phyloP scores from a whole-genome alignment of 2,797 vertebrate species.

The Sebastes nivosus region DNA sequence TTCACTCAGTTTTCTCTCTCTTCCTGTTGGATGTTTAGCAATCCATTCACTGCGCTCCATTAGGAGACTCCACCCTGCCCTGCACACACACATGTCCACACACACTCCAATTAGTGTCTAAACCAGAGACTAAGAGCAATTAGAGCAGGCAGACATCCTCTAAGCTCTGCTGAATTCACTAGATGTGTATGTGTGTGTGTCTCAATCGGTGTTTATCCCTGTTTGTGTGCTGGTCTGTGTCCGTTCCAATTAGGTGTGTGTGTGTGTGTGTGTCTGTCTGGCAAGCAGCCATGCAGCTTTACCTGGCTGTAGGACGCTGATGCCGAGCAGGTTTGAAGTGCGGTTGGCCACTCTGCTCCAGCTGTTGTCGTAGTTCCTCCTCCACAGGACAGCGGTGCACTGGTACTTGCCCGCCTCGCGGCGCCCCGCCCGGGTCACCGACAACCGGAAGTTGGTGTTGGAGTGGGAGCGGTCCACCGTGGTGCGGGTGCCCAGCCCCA shows the following conservation, averaged over 20 bases:
- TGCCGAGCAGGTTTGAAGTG: conserved; percentile 95
- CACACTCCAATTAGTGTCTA: conserved; percentile 72
- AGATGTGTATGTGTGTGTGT: conserved; percentile 14
- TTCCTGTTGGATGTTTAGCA: conserved; percentile 73
- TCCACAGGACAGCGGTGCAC: conserved; percentile 92
- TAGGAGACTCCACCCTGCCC: conserved; percentile 66
- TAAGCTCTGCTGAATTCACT: conserved; percentile 54
- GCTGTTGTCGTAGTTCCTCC: conserved; percentile 90
- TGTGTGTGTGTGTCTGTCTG: conserved; percentile 37
- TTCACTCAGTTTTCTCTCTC: conserved; percentile 47
- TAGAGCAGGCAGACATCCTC: conserved; percentile 69
- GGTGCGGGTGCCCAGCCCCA: conserved; percentile 89
- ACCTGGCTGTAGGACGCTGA: conserved; percentile 94
- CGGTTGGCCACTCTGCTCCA: conserved; percentile 92
- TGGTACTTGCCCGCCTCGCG: conserved; percentile 95
- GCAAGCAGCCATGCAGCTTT: conserved; percentile 43
- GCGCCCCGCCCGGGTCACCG: conserved; percentile 91
- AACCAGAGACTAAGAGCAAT: conserved; percentile 76
- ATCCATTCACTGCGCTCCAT: conserved; percentile 72
- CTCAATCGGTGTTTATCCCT: conserved; percentile 30
- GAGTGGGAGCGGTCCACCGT: conserved; percentile 92
- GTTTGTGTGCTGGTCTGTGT: conserved; percentile 48
- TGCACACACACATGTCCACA: conserved; percentile 23
- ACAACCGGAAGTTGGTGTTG: conserved; percentile 94
- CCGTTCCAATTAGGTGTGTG: conserved; percentile 37